Percentiles rank a stretch among this genome's conserved stretches.
These are phyloP conservation scores for Polypedilum vanderplanki DNA, from an alignment of 1,140 invertebrate species.

Conservation along the genomic window DNA sequence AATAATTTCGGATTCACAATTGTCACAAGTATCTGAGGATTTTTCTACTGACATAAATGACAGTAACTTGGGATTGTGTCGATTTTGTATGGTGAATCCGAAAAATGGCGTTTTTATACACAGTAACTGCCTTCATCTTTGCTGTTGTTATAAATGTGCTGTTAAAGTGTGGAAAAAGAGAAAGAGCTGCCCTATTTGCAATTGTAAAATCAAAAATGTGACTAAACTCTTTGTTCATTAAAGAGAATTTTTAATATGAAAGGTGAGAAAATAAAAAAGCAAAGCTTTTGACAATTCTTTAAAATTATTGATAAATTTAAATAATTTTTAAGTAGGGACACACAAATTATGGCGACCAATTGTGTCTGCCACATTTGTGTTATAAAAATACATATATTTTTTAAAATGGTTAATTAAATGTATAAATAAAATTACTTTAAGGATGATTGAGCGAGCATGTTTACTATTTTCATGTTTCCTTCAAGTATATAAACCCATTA, in stretches of 20 bases:
- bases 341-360: background rate
- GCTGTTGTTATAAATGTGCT: constrained; percentile 61
- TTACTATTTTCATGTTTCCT: constrained; percentile 23
- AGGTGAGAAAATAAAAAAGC: background rate
- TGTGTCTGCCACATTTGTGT: background rate
- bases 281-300: background rate
- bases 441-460: constrained; percentile 8
- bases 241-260: constrained; percentile 17
- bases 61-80: background rate
- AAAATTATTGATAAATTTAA: background rate
- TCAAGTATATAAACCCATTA: background rate
- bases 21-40: background rate
- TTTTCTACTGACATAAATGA: background rate
- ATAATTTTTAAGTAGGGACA: background rate
- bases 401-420: background rate
- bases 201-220: constrained; percentile 57
- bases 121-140: constrained; percentile 54
- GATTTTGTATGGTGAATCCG: constrained; percentile 49
- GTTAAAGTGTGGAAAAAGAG: constrained; percentile 53
- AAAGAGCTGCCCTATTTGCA: constrained; percentile 58
- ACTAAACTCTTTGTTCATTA: constrained; percentile 49
- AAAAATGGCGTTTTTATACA: constrained; percentile 61
- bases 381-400: background rate
- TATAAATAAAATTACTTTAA: background rate
- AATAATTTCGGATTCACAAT: background rate